These are phyloP conservation scores for Paracanthobrama guichenoti DNA, from an alignment of 2,113 vertebrate species.

Conservation along the genomic window DNA sequence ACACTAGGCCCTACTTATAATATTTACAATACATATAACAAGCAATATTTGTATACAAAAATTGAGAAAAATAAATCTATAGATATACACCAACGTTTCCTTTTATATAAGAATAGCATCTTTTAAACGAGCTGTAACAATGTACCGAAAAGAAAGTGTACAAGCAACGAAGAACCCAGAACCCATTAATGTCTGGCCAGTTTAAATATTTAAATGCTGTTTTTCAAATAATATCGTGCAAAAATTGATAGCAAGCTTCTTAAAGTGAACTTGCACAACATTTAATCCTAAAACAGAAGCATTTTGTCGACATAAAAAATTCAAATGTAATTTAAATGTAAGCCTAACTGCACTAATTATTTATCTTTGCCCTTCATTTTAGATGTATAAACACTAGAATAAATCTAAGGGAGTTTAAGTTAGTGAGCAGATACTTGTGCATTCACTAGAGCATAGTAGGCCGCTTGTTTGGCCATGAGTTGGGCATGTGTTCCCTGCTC, in stretches of 20 bases:
- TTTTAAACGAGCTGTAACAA: neutral
- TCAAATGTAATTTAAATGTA: neutral
- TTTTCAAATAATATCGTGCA: neutral
- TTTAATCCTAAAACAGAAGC: neutral
- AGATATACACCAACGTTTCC: neutral
- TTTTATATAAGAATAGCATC: neutral
- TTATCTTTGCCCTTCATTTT: neutral
- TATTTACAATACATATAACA: neutral
- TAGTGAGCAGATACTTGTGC: constrained; percentile 67
- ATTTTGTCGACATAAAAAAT: neutral
- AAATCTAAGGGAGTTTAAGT: neutral
- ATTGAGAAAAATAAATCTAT: neutral
- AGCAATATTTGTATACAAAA: neutral
- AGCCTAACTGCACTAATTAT: neutral
- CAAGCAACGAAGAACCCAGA: neutral
- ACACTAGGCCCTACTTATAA: neutral
- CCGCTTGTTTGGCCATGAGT: constrained; percentile 75
- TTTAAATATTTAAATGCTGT: neutral
- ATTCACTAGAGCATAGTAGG: constrained; percentile 79
- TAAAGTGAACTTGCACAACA: neutral
- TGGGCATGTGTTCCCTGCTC: constrained; percentile 82
- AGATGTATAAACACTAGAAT: neutral
- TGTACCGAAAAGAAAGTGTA: neutral
- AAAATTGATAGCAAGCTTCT: neutral
- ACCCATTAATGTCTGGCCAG: neutral